A percentile compares a stretch with the other conserved stretches of the same genome.
Conservation (phyloP, 2,113 vertebrate species). For the Tringa solitaria region DNA sequence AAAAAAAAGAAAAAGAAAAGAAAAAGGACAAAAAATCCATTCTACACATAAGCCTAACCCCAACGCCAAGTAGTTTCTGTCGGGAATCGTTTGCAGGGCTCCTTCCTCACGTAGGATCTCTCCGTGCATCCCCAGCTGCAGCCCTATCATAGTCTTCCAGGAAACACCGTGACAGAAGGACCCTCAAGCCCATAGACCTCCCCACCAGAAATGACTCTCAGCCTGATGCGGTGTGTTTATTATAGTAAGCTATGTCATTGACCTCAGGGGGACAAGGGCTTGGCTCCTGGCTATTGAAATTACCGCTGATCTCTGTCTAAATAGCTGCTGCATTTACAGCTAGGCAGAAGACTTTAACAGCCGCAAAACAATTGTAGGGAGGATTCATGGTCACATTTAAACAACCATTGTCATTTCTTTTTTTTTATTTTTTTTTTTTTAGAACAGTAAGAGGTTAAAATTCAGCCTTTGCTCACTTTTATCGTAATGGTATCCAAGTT, state of each 20-base stretch:
- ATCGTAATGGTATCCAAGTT: background rate
- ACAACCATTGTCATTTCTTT: background rate
- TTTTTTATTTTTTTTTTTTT: background rate
- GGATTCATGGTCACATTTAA: background rate
- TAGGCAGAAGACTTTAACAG: background rate
- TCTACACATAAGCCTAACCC: background rate
- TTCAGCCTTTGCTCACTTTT: background rate
- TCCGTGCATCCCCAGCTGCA: background rate
- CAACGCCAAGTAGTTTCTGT: background rate
- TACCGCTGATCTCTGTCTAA: background rate
- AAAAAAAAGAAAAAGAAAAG: too few species aligned
- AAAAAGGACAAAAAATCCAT: background rate
- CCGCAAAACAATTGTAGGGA: background rate
- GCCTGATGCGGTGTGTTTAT: slow-evolving; percentile 17
- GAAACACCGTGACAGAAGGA: background rate
- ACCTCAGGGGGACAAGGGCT: slow-evolving; percentile 1
- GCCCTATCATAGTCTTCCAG: background rate
- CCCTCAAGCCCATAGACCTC: background rate
- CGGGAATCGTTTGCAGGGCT: background rate
- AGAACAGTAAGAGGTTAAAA: background rate
- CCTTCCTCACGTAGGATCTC: accelerated
- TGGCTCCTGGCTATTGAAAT: slow-evolving; percentile 33
- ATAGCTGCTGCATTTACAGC: slow-evolving; percentile 14
- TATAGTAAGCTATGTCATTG: slow-evolving; percentile 44
- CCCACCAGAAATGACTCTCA: background rate